phyloP scores from a whole-genome alignment of 2,797 vertebrate genomes.

The Masticophis lateralis region DNA sequence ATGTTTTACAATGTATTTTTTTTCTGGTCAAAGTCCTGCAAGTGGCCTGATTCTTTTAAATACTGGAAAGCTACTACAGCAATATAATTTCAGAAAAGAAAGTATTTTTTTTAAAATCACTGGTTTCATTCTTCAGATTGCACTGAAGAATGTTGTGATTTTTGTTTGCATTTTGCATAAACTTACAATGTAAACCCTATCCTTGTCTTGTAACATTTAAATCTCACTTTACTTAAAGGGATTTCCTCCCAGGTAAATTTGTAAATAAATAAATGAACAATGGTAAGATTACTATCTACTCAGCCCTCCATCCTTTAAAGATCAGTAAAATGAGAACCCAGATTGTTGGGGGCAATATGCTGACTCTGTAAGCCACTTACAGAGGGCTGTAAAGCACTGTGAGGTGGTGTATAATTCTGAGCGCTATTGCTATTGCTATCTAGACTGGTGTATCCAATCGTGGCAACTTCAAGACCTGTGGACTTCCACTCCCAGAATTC shows the following conservation, averaged over 20 bases:
- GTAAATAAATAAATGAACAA: neutral
- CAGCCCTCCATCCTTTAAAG: no score
- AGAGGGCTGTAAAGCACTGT: no score
- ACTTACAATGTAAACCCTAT: neutral
- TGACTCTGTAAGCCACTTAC: no score
- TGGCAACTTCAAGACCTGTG: neutral
- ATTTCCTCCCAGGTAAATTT: neutral
- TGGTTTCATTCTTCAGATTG: neutral
- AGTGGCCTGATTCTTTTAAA: neutral
- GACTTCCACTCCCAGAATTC: neutral
- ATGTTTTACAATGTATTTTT: neutral
- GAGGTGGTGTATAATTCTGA: no score
- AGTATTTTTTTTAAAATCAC: neutral
- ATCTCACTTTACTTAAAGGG: neutral
- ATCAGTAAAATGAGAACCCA: no score
- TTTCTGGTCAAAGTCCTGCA: neutral
- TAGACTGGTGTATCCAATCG: neutral
- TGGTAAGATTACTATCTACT: neutral
- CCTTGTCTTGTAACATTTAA: neutral
- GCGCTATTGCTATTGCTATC: no score
- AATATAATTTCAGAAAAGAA: neutral
- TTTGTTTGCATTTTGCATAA: neutral
- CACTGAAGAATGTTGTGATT: no score
- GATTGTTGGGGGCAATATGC: no score
- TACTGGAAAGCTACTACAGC: neutral